These are phyloP conservation scores for Microctenopoma steveboyesi DNA, from an alignment of 2,797 vertebrate genomes.

Conservation along the genomic window DNA sequence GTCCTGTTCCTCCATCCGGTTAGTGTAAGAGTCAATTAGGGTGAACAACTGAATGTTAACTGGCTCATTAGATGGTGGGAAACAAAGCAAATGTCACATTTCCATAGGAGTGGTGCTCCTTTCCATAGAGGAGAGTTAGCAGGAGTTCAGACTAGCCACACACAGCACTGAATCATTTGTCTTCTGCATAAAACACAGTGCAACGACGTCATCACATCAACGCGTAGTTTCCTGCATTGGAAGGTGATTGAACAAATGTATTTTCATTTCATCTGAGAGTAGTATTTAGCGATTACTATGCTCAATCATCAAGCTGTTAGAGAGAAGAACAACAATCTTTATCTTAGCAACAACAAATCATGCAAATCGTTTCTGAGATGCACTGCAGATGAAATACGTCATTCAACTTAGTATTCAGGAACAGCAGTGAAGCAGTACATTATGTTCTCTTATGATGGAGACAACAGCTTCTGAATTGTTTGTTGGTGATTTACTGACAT, in stretches of 20 bases:
- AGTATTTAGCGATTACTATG: not conserved
- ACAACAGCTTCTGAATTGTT: not conserved
- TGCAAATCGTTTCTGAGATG: conserved; percentile 13
- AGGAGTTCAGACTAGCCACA: conserved; percentile 4
- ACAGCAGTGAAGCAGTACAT: conserved; percentile 5
- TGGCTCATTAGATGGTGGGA: conserved; percentile 81
- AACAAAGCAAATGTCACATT: conserved; percentile 85
- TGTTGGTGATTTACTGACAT: not conserved
- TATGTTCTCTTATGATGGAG: not conserved
- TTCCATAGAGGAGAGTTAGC: conserved; percentile 31
- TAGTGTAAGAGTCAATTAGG: conserved; percentile 82
- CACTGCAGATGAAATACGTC: conserved; percentile 1
- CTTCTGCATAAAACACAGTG: not conserved
- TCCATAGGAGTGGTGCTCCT: conserved; percentile 66
- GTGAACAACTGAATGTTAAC: conserved; percentile 84
- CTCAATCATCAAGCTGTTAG: not conserved
- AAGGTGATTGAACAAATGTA: not conserved
- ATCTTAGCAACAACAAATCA: conserved; percentile 6
- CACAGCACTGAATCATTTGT: conserved; percentile 14
- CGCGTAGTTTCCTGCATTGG: not conserved
- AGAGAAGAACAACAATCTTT: not conserved
- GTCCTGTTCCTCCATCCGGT: conserved; percentile 76
- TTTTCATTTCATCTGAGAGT: conserved; percentile 1
- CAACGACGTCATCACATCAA: conserved; percentile 5
- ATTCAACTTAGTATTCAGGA: conserved; percentile 10